These are phyloP conservation scores for Pampus argenteus DNA, from an alignment of 2,797 vertebrate genomes.

Conservation along the genomic window DNA sequence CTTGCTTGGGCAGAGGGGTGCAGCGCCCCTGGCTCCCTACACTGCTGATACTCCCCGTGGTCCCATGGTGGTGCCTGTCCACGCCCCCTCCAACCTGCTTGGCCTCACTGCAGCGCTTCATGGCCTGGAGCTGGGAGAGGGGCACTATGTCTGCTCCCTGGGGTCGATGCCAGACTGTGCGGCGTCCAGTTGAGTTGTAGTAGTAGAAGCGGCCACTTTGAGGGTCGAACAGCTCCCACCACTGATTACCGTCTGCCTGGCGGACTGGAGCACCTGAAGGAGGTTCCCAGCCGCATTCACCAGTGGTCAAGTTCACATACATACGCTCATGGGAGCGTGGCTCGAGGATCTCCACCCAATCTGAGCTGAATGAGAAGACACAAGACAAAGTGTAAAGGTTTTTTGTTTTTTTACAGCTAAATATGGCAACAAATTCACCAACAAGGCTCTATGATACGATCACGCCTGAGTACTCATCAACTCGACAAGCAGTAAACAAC, in stretches of 20 bases:
- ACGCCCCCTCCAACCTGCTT: slow-evolving; percentile 61
- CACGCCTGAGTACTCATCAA: slow-evolving; percentile 51
- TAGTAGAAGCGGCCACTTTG: slow-evolving; percentile 93
- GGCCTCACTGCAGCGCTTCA: slow-evolving; percentile 86
- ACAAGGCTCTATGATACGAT: slow-evolving; percentile 25
- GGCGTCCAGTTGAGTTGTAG: slow-evolving; percentile 89
- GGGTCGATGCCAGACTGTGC: slow-evolving; percentile 93
- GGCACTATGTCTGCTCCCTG: slow-evolving; percentile 92
- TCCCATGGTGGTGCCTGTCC: slow-evolving; percentile 70
- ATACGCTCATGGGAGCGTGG: slow-evolving; percentile 92
- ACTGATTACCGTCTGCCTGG: slow-evolving; percentile 91
- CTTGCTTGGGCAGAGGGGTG: slow-evolving; percentile 78
- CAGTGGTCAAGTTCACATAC: slow-evolving; percentile 91
- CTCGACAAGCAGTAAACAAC: slow-evolving; percentile 62
- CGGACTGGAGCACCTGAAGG: slow-evolving; percentile 86
- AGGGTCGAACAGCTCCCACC: slow-evolving; percentile 94
- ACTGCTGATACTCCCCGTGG: slow-evolving; percentile 77
- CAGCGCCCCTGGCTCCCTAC: slow-evolving; percentile 77
- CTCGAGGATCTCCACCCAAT: slow-evolving; percentile 96
- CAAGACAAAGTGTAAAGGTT: background rate
- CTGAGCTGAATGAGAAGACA: slow-evolving; percentile 81
- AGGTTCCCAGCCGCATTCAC: slow-evolving; percentile 92
- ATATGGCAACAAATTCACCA: slow-evolving; percentile 25
- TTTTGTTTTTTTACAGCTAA: slow-evolving; percentile 19
- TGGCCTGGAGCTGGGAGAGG: slow-evolving; percentile 92